phyloP scores from a whole-genome alignment of 2,113 vertebrate species.

The Caloenas nicobarica region DNA sequence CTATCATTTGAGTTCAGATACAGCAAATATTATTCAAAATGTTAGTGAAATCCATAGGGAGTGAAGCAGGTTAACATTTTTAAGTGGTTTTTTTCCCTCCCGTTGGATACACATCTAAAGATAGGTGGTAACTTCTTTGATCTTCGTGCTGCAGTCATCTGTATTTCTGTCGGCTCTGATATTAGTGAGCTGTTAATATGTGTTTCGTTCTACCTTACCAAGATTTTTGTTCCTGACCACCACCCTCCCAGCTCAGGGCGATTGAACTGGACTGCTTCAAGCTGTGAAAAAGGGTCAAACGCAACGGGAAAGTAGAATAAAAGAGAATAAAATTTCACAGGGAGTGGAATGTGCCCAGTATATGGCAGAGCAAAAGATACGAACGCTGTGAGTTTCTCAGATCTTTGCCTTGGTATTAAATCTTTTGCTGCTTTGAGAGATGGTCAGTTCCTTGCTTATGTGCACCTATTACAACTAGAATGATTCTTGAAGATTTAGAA shows the following conservation, averaged over 20 bases:
- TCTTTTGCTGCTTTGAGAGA: not conserved
- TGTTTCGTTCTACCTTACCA: not conserved
- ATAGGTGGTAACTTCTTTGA: not conserved
- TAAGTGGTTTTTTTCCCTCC: not conserved
- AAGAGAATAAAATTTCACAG: not conserved
- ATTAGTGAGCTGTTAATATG: not conserved
- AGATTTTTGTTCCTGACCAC: not conserved
- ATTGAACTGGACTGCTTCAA: not conserved
- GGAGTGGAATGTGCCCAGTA: rapidly evolving
- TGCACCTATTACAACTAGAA: rapidly evolving
- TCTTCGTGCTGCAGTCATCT: not conserved
- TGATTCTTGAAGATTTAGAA: not conserved
- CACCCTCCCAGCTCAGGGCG: rapidly evolving
- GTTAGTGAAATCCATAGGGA: not conserved
- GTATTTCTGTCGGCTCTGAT: not conserved
- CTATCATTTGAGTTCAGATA: not conserved
- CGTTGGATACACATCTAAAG: not conserved
- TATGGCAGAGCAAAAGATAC: not conserved
- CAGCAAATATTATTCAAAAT: not conserved
- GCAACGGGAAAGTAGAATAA: rapidly evolving
- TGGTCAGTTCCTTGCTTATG: not conserved
- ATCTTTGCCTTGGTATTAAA: not conserved
- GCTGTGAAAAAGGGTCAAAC: not conserved
- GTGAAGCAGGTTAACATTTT: not conserved
- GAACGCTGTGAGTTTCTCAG: rapidly evolving